phyloP scores from a whole-genome alignment of 2,888 invertebrate species.

The Anorthoa munda region DNA sequence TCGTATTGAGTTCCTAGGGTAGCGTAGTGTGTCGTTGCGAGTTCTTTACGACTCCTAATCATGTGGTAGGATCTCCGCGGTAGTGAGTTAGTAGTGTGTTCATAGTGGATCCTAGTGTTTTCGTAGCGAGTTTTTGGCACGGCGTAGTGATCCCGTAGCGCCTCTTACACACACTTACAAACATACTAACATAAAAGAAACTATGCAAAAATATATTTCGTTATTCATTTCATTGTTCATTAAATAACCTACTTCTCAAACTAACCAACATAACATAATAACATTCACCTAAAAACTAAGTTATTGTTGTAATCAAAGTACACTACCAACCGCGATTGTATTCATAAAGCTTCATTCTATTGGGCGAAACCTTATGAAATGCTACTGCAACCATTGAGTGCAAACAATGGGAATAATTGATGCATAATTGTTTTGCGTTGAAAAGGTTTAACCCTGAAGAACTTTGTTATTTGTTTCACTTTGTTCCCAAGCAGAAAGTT shows the following conservation, averaged over 20 bases:
- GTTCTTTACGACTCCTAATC: not conserved
- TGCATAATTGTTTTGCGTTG: not conserved
- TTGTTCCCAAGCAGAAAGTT: not conserved
- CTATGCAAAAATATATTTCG: too few species aligned
- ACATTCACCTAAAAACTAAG: not conserved
- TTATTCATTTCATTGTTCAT: not conserved
- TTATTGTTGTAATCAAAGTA: not conserved
- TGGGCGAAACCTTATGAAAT: conserved; percentile 8
- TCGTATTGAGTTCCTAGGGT: not conserved
- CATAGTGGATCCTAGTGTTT: too few species aligned
- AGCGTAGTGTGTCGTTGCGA: not conserved
- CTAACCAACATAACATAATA: not conserved
- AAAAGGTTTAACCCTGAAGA: conserved; percentile 4
- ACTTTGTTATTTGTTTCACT: conserved; percentile 10
- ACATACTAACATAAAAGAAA: too few species aligned
- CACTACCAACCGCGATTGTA: not conserved
- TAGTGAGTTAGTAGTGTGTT: too few species aligned
- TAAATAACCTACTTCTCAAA: not conserved
- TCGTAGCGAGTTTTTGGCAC: too few species aligned
- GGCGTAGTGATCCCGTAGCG: too few species aligned
- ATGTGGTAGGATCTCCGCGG: too few species aligned
- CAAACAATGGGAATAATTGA: conserved; percentile 12
- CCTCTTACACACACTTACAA: too few species aligned
- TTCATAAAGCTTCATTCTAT: conserved; percentile 7
- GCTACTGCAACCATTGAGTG: not conserved